These are phyloP conservation scores for Scortum barcoo DNA, from an alignment of 2,113 vertebrate genomes.

Conservation along the genomic window DNA sequence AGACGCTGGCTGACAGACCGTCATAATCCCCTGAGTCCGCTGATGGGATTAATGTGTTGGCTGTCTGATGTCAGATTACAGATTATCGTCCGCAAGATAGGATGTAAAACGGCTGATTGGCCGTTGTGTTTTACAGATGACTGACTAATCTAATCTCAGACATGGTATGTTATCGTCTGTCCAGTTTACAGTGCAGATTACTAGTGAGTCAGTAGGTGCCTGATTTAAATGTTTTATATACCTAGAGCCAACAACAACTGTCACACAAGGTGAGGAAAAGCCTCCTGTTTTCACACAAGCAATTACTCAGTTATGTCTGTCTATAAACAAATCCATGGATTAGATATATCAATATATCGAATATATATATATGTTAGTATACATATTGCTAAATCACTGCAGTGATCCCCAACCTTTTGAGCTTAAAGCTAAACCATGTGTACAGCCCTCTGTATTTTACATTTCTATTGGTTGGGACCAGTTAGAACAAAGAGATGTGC, in stretches of 20 bases:
- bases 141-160: not conserved
- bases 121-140: slow-evolving; percentile 13
- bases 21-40: slow-evolving; percentile 64
- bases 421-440: not conserved
- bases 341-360: too few species aligned
- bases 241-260: too few species aligned
- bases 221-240: not conserved
- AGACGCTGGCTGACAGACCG: slow-evolving; percentile 27
- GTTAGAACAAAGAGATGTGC: too few species aligned
- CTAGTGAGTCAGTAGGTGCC: not conserved
- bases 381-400: too few species aligned
- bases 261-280: not conserved
- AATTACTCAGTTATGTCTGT: too few species aligned
- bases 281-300: not conserved
- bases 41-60: slow-evolving; percentile 75
- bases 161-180: not conserved
- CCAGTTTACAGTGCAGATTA: not conserved
- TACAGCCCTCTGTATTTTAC: not conserved
- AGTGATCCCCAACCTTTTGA: too few species aligned
- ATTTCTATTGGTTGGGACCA: not conserved
- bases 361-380: too few species aligned
- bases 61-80: slow-evolving; percentile 71
- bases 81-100: slow-evolving; percentile 47
- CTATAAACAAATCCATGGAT: too few species aligned
- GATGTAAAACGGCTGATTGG: slow-evolving; percentile 51